phyloP scores from a whole-genome alignment of 2,797 vertebrate species.

The Sebastes minor region DNA sequence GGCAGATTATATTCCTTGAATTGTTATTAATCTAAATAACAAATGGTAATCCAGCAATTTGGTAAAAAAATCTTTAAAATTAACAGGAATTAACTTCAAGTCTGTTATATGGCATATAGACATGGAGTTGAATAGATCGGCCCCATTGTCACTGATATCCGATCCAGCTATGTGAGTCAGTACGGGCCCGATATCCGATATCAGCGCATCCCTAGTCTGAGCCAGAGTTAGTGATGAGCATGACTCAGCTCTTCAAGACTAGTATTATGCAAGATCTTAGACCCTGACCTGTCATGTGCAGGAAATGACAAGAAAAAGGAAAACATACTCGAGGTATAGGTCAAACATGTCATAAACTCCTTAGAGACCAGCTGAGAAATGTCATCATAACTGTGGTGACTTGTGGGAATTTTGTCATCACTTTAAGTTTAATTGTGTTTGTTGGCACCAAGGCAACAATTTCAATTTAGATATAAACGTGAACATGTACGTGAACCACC shows the following conservation, averaged over 20 bases:
- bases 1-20: too few species aligned
- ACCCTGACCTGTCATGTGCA: background rate
- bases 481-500: background rate
- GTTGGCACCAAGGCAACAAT: background rate
- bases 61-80: too few species aligned
- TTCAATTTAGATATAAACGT: background rate
- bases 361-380: background rate
- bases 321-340: background rate
- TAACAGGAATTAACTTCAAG: too few species aligned
- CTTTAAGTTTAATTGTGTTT: too few species aligned
- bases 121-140: too few species aligned
- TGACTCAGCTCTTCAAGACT: background rate
- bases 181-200: too few species aligned
- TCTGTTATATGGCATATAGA: too few species aligned
- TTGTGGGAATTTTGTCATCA: background rate
- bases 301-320: background rate
- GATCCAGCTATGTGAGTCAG: too few species aligned
- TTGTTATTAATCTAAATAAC: too few species aligned
- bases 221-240: background rate
- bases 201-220: too few species aligned
- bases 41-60: too few species aligned
- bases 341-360: background rate
- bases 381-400: background rate
- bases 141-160: too few species aligned
- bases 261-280: background rate